Evolutionary conservation across 2,113 vertebrate genomes (phyloP).

Genomic region (Callaeas wilsoni): DNA sequence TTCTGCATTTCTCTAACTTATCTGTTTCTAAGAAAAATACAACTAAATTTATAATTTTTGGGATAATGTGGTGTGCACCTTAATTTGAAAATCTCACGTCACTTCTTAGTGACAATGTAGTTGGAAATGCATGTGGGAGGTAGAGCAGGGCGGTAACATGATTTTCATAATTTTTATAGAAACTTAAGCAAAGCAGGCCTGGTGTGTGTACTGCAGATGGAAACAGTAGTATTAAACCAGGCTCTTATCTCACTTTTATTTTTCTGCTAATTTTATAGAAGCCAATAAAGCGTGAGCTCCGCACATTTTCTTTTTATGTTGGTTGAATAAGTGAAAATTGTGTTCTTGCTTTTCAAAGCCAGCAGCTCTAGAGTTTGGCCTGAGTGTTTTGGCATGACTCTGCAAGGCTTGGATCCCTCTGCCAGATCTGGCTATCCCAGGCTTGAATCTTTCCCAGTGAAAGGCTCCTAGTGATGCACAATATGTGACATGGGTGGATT

Average conservation of each 20-base stretch:
- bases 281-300: not conserved
- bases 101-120: not conserved
- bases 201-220: not conserved
- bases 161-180: constrained; percentile 25
- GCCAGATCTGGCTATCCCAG: not conserved
- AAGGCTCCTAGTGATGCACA: not conserved
- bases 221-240: not conserved
- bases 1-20: not conserved
- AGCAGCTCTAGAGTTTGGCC: not conserved
- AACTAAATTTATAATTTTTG: not conserved
- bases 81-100: not conserved
- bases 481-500: not conserved
- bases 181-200: not conserved
- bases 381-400: not conserved
- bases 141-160: not conserved
- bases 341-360: not conserved
- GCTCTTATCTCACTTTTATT: constrained; percentile 32
- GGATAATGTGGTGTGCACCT: not conserved
- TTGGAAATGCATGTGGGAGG: not conserved
- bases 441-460: not conserved
- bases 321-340: not conserved
- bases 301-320: not conserved
- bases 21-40: not conserved
- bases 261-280: constrained; percentile 51
- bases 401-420: not conserved